These are phyloP conservation scores for Aurelia coerulea DNA, from an alignment of 30 jellyfish, hydroid and myxozoan genomes.

Conservation along the genomic window DNA sequence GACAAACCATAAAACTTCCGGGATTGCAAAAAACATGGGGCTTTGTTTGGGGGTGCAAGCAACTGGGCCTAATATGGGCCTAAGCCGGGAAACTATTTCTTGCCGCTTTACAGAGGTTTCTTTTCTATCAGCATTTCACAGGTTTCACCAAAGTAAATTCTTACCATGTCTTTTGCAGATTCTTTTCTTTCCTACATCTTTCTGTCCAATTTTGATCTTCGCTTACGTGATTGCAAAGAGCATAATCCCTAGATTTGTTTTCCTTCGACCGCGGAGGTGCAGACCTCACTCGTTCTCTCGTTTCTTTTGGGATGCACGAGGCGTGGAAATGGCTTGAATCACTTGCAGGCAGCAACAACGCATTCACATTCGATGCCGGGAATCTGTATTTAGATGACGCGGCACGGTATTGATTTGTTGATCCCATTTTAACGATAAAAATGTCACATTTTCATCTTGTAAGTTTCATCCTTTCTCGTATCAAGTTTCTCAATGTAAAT, in stretches of 20 bases:
- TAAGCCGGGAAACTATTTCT: not conserved
- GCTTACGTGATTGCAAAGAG: constrained; percentile 81
- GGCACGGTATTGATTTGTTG: constrained; percentile 61
- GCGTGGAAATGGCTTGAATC: constrained; percentile 66
- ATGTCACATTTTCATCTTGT: too few species aligned
- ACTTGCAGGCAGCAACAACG: constrained; percentile 43
- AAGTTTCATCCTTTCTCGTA: too few species aligned
- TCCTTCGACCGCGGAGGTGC: constrained; percentile 88
- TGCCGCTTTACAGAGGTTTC: not conserved
- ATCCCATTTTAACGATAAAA: constrained; percentile 28
- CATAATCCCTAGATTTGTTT: constrained; percentile 63
- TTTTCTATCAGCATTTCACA: not conserved
- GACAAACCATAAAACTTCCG: too few species aligned
- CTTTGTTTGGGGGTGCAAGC: too few species aligned
- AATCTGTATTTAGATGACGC: constrained; percentile 57
- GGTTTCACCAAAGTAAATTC: constrained; percentile 5
- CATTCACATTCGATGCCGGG: constrained; percentile 59
- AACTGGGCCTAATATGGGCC: too few species aligned
- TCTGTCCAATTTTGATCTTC: constrained; percentile 86
- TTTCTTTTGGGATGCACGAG: constrained; percentile 82
- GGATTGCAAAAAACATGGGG: too few species aligned
- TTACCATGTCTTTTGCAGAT: constrained; percentile 77
- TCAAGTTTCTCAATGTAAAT: too few species aligned
- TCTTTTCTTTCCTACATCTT: constrained; percentile 71
- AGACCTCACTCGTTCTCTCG: constrained; percentile 78